Percentiles rank a stretch among this genome's conserved stretches.
phyloP scores from a whole-genome alignment of 1,140 invertebrate genomes.

The Achatina immaculata region DNA sequence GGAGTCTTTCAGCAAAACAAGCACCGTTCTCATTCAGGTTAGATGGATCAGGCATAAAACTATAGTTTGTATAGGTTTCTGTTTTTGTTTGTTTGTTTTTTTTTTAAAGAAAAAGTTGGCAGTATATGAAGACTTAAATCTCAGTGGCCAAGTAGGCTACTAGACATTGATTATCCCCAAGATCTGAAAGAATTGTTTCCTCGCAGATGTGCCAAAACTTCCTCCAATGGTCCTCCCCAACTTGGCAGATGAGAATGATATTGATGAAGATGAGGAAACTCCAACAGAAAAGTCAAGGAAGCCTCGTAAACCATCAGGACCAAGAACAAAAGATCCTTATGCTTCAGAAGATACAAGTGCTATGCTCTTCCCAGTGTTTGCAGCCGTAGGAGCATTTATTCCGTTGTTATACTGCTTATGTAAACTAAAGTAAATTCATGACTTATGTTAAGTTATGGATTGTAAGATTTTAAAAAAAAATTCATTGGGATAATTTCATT shows the following conservation, averaged over 20 bases:
- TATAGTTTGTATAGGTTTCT: no score
- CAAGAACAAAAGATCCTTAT: constrained; percentile 82
- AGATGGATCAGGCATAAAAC: no score
- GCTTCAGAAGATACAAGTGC: constrained; percentile 89
- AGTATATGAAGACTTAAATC: no score
- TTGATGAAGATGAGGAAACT: constrained; percentile 61
- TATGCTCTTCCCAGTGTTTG: constrained; percentile 91
- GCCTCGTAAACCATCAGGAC: constrained; percentile 61
- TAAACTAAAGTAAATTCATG: constrained; percentile 80
- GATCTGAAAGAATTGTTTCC: constrained; percentile 3
- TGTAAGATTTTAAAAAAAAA: no score
- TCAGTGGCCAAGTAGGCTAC: no score
- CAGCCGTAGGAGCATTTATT: constrained; percentile 93
- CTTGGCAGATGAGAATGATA: constrained; percentile 77
- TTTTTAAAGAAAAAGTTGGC: no score
- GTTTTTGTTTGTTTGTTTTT: no score
- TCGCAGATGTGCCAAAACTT: constrained; percentile 83
- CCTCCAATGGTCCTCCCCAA: constrained; percentile 76
- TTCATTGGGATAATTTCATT: no score
- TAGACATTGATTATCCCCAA: no score
- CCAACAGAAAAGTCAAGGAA: constrained; percentile 51
- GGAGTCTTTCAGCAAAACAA: no score
- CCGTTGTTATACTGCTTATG: constrained; percentile 94
- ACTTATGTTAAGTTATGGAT: no score
- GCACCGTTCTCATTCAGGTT: no score